phyloP scores from a whole-genome alignment of 2,113 vertebrate species.

The Asarcornis scutulata region DNA sequence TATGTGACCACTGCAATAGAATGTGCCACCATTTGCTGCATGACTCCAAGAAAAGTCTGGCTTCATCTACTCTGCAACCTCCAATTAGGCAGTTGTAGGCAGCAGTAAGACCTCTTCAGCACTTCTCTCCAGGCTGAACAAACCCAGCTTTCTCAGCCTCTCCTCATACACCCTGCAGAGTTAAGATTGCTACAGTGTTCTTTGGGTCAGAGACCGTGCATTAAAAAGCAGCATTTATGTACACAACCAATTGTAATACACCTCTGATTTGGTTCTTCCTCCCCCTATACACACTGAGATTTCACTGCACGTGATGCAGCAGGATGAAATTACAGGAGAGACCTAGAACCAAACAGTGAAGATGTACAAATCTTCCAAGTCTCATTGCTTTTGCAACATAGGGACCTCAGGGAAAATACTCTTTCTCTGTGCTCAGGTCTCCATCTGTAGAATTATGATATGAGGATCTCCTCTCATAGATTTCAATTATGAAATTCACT shows the following conservation, averaged over 20 bases:
- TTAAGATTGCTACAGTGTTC: background rate
- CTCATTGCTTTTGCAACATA: background rate
- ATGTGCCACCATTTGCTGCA: background rate
- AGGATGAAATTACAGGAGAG: background rate
- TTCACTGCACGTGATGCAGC: background rate
- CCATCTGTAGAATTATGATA: background rate
- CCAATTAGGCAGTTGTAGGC: background rate
- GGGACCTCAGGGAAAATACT: background rate
- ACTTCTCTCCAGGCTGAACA: background rate
- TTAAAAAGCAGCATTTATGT: background rate
- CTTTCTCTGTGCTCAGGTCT: background rate
- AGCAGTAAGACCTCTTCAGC: background rate
- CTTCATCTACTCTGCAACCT: background rate
- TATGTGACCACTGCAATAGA: background rate
- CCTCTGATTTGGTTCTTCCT: background rate
- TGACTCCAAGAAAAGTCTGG: background rate
- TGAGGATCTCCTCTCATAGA: background rate
- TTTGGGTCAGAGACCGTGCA: background rate
- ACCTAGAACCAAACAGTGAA: background rate
- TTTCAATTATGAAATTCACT: background rate
- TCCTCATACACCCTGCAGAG: background rate
- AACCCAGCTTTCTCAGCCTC: background rate
- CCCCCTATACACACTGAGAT: fast-evolving
- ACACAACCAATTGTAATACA: background rate
- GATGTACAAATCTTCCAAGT: background rate